Conservation (phyloP, 1,140 invertebrate species). For the Archegozetes longisetosus region DNA sequence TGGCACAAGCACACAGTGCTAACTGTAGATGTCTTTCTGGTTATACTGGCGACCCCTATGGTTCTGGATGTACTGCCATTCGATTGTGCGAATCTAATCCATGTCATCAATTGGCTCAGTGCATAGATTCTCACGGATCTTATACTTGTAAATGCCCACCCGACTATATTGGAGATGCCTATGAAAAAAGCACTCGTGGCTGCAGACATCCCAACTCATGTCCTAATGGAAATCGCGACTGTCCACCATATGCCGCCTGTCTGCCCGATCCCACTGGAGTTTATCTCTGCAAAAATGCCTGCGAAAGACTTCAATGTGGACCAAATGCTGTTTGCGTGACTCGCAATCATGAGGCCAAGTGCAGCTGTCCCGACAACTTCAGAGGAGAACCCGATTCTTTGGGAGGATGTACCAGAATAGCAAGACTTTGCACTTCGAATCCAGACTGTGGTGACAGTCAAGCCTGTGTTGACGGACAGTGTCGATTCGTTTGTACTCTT, state of each 20-base stretch:
- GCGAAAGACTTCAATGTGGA: constrained; percentile 51
- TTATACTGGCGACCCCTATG: constrained; percentile 26
- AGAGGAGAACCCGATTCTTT: constrained; percentile 35
- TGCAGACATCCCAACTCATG: constrained; percentile 56
- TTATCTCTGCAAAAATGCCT: constrained; percentile 63
- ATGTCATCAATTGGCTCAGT: constrained; percentile 60
- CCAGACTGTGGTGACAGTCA: constrained; percentile 52
- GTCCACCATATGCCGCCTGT: constrained; percentile 54
- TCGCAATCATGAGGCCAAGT: constrained; percentile 49
- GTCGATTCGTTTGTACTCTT: constrained; percentile 58
- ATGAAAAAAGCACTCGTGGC: constrained; percentile 30
- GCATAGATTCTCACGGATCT: constrained; percentile 43
- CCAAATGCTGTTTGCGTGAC: constrained; percentile 52
- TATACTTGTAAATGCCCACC: constrained; percentile 55
- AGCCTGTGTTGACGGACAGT: constrained; percentile 62
- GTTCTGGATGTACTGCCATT: constrained; percentile 32
- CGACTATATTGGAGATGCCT: constrained; percentile 58
- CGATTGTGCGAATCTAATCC: constrained; percentile 50
- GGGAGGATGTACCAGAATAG: constrained; percentile 51
- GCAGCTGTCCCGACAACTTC: constrained; percentile 54
- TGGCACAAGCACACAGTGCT: constrained; percentile 57
- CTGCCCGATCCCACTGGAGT: constrained; percentile 42
- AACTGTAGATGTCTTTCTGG: constrained; percentile 57
- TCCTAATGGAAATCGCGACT: constrained; percentile 50
- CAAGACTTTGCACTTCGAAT: constrained; percentile 47